Percentiles rank a stretch among this genome's conserved stretches.
Conservation (phyloP, 1,140 invertebrate species). For the Drosophila neocordata region DNA sequence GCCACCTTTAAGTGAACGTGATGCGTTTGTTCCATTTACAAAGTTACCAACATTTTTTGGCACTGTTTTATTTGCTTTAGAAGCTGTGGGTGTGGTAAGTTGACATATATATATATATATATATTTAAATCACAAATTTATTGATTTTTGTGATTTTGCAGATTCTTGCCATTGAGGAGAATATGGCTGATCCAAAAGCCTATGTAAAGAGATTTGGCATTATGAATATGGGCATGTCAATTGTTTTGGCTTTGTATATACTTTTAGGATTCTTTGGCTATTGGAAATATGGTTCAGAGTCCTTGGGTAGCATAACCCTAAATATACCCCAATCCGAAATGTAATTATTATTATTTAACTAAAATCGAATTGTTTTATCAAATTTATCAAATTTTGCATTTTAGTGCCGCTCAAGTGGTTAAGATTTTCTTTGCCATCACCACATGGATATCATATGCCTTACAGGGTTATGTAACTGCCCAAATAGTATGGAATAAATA, state of each 20-base stretch:
- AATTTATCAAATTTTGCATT: no score
- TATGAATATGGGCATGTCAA: conserved; percentile 90
- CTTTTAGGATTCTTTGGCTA: conserved; percentile 92
- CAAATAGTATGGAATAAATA: conserved; percentile 94
- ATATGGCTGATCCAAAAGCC: conserved; percentile 90
- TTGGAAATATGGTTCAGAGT: conserved; percentile 88
- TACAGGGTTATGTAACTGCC: conserved; percentile 97
- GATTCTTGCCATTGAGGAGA: conserved; percentile 93
- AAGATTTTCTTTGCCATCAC: conserved; percentile 93
- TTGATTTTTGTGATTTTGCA: conserved; percentile 70
- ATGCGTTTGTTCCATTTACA: conserved; percentile 84
- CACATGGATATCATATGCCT: conserved; percentile 94
- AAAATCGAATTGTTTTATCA: no score
- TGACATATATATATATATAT: not conserved
- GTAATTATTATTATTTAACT: conserved; percentile 81
- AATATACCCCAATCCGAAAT: conserved; percentile 86
- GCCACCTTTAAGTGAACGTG: conserved; percentile 85
- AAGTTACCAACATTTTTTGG: conserved; percentile 91
- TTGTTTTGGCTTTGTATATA: conserved; percentile 89
- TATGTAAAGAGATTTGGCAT: conserved; percentile 90
- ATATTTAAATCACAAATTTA: not conserved
- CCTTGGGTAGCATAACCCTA: conserved; percentile 88
- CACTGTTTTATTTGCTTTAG: conserved; percentile 93
- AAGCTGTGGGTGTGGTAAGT: conserved; percentile 94
- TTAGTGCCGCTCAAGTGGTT: conserved; percentile 90